Percentiles rank a stretch among this genome's conserved stretches.
Evolutionary conservation across 2,113 vertebrate genomes (phyloP).

Genomic region (Aegithalos caudatus): DNA sequence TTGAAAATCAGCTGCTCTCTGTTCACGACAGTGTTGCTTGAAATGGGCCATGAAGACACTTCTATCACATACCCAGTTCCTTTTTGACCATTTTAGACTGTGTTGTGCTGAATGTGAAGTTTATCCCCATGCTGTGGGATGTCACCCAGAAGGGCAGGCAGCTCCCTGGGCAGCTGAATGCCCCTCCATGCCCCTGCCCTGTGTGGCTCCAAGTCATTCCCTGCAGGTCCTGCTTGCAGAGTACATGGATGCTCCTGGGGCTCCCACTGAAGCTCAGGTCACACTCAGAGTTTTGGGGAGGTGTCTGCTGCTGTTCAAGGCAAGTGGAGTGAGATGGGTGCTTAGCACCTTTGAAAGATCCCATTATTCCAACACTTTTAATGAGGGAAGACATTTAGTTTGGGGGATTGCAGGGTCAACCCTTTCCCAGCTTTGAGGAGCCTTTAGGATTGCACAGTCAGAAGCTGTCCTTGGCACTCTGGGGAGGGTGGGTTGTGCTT

Average conservation of each 20-base stretch:
- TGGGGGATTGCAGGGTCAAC: background rate
- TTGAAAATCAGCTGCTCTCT: background rate
- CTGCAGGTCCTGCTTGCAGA: background rate
- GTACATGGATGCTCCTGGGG: rapidly evolving
- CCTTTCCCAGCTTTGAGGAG: background rate
- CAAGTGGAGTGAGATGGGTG: background rate
- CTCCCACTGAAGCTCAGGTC: background rate
- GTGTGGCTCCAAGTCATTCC: background rate
- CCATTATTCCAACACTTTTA: background rate
- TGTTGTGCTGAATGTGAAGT: background rate
- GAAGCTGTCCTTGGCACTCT: background rate
- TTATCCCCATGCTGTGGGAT: rapidly evolving
- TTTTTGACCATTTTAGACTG: background rate
- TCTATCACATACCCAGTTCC: background rate
- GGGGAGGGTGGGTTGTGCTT: background rate
- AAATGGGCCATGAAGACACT: background rate
- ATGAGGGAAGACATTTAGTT: background rate
- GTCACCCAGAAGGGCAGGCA: background rate
- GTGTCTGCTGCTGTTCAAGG: background rate
- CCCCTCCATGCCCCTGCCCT: too few species aligned
- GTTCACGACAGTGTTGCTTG: background rate
- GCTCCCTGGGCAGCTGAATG: background rate
- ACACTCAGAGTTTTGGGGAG: background rate
- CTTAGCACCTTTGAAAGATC: background rate
- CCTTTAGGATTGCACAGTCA: background rate